Evolutionary conservation across 2,797 vertebrate genomes (phyloP), one percentile per base, ranked within the genome.

Genomic region (Gobionotothen gibberifrons): DNA sequence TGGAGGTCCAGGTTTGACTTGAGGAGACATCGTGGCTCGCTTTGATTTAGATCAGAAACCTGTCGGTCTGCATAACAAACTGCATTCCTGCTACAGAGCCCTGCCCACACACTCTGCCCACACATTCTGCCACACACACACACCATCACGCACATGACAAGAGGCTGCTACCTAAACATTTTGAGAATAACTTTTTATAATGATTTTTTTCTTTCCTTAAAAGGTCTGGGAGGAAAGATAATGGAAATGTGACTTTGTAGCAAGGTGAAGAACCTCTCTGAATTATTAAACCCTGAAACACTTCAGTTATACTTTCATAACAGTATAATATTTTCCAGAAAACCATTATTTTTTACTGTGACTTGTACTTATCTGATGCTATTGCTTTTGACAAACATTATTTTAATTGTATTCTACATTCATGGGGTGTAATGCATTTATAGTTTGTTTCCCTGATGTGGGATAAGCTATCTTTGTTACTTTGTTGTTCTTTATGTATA

Each of bases 51-150:
- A 19, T 48, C 43, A 48, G 73, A 91, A 36, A 93, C 94, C 79
- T 36, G 94, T 93, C 74, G 4, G 39, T 72, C 92, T 46, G 43
- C 91, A 93, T 94, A 21, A 40, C 81, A 75, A 8, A 29, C 71
- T 9, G 72, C 83, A 89, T 90, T 83, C 87, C 82, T 16, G 43
- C 59, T n/a, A 19, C 5, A 5, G 8, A 32, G 65, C 65, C 77
- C n/a, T 21, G 57, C 74, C 84, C 63, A 1, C 54, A 49, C 4
- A 36, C 32, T 26, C 26, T 26, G 26, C 26, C 26, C 26, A 26
- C 26, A 26, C 22, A 1, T 32, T 36, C 17, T 53, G 32, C 51
- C 48, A 42, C 16, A 14, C 0, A 40, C 11, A 7, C 29, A 19
- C 58, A 32, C 16, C 17, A 29, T 29, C 29, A 29, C 5, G n/a